Evolutionary conservation across 2,888 invertebrate genomes (phyloP), one percentile per base, ranked within the genome.

Genomic region (Cataglyphis rosenhaueri): DNA sequence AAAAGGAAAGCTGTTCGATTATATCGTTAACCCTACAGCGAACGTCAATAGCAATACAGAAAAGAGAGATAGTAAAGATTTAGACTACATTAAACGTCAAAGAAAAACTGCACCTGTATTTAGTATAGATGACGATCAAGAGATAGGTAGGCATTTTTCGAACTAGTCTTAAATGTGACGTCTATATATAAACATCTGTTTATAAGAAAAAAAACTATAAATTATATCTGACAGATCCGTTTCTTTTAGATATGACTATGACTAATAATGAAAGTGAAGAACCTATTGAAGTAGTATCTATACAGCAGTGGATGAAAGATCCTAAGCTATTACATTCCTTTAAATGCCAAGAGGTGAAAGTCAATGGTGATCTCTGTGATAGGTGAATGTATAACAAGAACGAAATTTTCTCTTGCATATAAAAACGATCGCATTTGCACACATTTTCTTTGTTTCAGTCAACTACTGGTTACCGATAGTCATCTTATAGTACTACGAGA

Each of bases 31-130:
- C 95, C 98, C 98, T 1, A 96, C 96, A 89, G 95, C 96, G 1
- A 96, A 93, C 84, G 88, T 95, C 74, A 95, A 93, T 87, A 95
- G 91, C 68, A 91, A 90, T 82, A 98, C 98, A 93, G 98, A 99
- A 3, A 98, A 97, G 78, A 97, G 97, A 88, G 96, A 95, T 82
- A 98, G 98, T 92, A 97, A 97, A 93, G 97, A 97, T 91, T 97
- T 98, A n/a, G 94, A 94, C 44, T 86, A 91, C 57, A 88, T 84
- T 48, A 98, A 97, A 94, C 96, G 98, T 62, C 98, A 98, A 94
- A 96, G 98, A 89, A 98, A 98, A 95, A 97, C 98, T 81, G 97
- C 98, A 0, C 98, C 98, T 9, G 98, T 99, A 10, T 99, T 99
- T 94, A 98, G 98, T 94, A 98, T 99, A 92, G 98, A 98, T 91